Evolutionary conservation across 92 coral and sea anemone genomes (phyloP), one percentile per base, ranked within the genome.

Genomic region (Anthopleura xanthogrammica): DNA sequence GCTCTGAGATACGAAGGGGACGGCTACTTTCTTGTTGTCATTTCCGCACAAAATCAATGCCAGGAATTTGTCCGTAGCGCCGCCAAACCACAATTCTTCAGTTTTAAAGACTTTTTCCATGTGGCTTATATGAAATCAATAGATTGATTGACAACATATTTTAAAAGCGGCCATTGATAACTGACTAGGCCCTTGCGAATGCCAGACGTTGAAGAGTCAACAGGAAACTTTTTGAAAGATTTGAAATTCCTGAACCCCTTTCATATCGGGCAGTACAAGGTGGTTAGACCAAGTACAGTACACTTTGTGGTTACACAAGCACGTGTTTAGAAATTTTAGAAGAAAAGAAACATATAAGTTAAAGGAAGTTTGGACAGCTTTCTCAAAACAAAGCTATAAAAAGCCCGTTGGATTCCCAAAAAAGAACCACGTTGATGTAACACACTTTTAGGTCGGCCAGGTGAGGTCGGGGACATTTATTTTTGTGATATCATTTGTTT

Each of bases 41-140:
- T 86, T 91, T 88, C 94, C 94, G 91, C 87, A 77, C 78, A 83
- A 88, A 9, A 78, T 77, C 82, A 84, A 65, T 84, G 80, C 80
- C 87, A 76, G 87, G 87, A 84, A 84, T 84, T 66, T 16, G 50
- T 56, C 20, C 46, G 17, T 42, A 17, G 12, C 60, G 48, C 87
- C 87, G 87, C 87, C 76, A 62, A 78, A 78, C 87, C 87, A 77
- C 87, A 84, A 77, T 14, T 79, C 70, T 77, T 76, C 73, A 64
- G 70, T 77, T 36, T 76, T 75, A 17, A 68, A 81, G 73, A 22
- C 60, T 20, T 79, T 77, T 75, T 64, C 75, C 83, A 72, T 84
- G 83, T 78, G 81, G 70, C 64, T 78, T 48, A 60, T 84, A 52
- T 17, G 41, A 84, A 64, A 60, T 84, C 83, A 84, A 84, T 60